Base-by-base conservation (phyloP, 1,140 invertebrate genomes). In the Drosophila ohnishii region DNA sequence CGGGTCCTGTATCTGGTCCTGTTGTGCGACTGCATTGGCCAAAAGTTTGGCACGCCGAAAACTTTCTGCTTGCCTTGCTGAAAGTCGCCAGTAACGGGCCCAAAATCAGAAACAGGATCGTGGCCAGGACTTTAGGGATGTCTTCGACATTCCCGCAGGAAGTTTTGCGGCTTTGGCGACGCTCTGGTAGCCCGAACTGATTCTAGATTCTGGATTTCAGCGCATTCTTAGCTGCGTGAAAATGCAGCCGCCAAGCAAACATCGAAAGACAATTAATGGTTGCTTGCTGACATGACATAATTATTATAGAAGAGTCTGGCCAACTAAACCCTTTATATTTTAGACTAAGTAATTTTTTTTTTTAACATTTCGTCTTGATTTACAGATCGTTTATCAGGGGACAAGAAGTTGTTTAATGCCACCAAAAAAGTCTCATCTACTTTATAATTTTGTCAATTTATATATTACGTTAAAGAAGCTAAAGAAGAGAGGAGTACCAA, bases 11-110 rank as follows among this genome's bases (percentile, higher is more conserved):
- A n/a, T 51, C 56, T 16, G 47, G 51, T 48, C 47, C 19, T 48
- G 47, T 63, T 53, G 53, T 71, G 61, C 51, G 59, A 63, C 70
- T 75, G 78, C 78, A 80, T 61, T 75, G 70, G 63, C 77, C 59
- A 65, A 80, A 84, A 80, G 73, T 84, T 84, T 69, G 65, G 64
- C 40, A 62, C 63, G 76, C 47, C 73, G 67, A 70, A 85, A 85
- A 85, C 69, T 80, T 84, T 80, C 48, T 50, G 56, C 77, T 62
- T 63, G 66, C 66, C 77, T 63, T 78, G 65, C 75, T 71, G 69
- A 65, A 79, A 63, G 62, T 55, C 51, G 53, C 50, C 58, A 76
- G 62, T 61, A 76, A 59, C 58, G 62, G 44, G 42, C 32, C 42
- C 57, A 77, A 28, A 62, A 60, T 44, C 51, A 61, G 51, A 35